Base-by-base conservation (phyloP, 2,113 vertebrate genomes). In the Scomber japonicus region DNA sequence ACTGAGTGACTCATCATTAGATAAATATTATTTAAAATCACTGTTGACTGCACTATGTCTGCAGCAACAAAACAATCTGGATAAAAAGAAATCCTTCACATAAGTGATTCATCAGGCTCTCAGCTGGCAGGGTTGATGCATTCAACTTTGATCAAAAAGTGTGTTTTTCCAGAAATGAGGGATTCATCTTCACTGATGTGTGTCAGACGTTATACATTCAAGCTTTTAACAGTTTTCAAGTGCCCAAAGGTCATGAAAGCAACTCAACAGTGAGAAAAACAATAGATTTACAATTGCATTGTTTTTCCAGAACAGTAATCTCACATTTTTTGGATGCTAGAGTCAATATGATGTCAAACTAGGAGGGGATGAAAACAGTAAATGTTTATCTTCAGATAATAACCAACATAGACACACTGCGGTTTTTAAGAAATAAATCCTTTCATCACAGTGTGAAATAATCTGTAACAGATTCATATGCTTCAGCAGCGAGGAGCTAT, bases 161-260 rank as follows among this genome's bases (percentile, higher is more conserved):
- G 3, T 16, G 13, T 46, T 46, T 61, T 27, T 12, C 9, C 17
- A 30, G 5, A 62, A 66, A 44, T 2, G 45, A 50, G 12, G 55
- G 48, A 53, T 45, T 81, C 3, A 44, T 81, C 16, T 13, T 50
- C 15, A 57, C 60, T 64, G 48, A 59, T 53, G 57, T 19, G n/a
- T n/a, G 44, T n/a, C 65, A 30, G 19, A 44, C 0, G 24, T 8
- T 19, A 4, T 24, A 24, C 17, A 49, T 49, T 21, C 4, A 0
- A 15, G 31, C 19, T 61, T 67, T 16, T 13, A 46, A 62, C 21
- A 21, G 15, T 19, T 46, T 16, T 46, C 35, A 46, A 54, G 10
- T 21, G 46, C 19, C 46, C 19, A 44, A 45, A 65, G 61, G 30
- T 46, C 69, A 59, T 12, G 15, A 19, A 9, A 57, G 45, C 57